These are phyloP conservation scores for Melipona beecheii DNA, from an alignment of 2,888 invertebrate genomes.

Conservation along the genomic window DNA sequence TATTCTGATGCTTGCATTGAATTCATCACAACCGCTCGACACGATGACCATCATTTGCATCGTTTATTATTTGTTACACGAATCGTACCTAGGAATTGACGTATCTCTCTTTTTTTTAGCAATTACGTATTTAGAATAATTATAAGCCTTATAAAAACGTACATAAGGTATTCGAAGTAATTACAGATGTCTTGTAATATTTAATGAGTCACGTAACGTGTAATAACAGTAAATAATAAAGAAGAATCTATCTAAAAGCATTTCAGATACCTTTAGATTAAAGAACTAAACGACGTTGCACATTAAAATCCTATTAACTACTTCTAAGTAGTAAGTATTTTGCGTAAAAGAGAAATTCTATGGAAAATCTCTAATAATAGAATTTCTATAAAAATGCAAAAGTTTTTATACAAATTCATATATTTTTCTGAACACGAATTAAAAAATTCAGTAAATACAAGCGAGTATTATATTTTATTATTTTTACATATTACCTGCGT, in stretches of 20 bases:
- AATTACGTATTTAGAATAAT: not conserved
- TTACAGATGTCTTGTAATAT: not conserved
- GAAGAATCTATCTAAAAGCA: not conserved
- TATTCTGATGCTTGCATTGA: not conserved
- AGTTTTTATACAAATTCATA: too few species aligned
- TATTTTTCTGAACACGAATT: too few species aligned
- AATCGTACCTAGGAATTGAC: not conserved
- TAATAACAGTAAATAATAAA: not conserved
- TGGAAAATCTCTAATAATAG: too few species aligned
- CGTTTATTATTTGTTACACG: not conserved
- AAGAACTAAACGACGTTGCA: not conserved
- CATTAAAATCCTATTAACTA: not conserved
- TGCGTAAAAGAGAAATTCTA: not conserved
- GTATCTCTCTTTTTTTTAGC: not conserved
- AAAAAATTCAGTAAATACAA: too few species aligned
- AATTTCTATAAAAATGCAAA: too few species aligned
- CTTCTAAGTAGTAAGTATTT: not conserved
- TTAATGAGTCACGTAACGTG: not conserved
- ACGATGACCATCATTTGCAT: not conserved
- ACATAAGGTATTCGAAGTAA: not conserved
- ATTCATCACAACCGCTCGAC: not conserved
- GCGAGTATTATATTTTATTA: too few species aligned
- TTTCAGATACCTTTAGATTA: too few species aligned
- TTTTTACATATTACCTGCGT: too few species aligned
- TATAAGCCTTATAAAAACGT: too few species aligned